A percentile compares a stretch with the other conserved stretches of the same genome.
phyloP scores from a whole-genome alignment of 2,888 invertebrate species.

The Tupiocoris notatus region DNA sequence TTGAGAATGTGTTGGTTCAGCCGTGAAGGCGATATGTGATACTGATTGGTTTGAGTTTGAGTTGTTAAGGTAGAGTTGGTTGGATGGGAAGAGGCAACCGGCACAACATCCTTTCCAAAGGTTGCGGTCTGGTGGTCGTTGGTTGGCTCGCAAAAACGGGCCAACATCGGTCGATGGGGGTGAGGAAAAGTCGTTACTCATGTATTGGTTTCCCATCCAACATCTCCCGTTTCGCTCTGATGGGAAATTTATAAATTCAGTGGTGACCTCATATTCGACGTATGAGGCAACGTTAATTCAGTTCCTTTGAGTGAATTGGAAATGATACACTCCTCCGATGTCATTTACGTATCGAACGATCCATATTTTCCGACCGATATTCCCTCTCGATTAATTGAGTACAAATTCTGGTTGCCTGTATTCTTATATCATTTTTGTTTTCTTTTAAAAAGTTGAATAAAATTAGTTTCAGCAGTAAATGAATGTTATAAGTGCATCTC shows the following conservation, averaged over 20 bases:
- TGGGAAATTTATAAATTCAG: conserved; percentile 29
- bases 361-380: no score
- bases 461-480: no score
- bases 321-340: neutral
- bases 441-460: no score
- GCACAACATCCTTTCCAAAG: neutral
- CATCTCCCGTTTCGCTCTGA: conserved; percentile 8
- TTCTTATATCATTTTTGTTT: no score
- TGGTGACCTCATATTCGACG: neutral
- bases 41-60: neutral
- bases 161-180: neutral
- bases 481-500: no score
- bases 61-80: neutral
- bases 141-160: neutral
- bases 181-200: conserved; percentile 15
- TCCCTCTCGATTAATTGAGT: neutral
- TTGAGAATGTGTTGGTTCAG: neutral
- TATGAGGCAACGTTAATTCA: neutral
- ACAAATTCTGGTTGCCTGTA: no score
- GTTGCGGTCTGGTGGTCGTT: neutral
- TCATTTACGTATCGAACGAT: neutral
- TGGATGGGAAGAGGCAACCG: neutral
- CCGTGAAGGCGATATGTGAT: neutral
- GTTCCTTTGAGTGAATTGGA: neutral
- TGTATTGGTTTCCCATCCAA: conserved; percentile 25